Percentiles rank a stretch among this genome's conserved stretches.
Conservation (phyloP, 2,113 vertebrate species). For the Clarias magur region DNA sequence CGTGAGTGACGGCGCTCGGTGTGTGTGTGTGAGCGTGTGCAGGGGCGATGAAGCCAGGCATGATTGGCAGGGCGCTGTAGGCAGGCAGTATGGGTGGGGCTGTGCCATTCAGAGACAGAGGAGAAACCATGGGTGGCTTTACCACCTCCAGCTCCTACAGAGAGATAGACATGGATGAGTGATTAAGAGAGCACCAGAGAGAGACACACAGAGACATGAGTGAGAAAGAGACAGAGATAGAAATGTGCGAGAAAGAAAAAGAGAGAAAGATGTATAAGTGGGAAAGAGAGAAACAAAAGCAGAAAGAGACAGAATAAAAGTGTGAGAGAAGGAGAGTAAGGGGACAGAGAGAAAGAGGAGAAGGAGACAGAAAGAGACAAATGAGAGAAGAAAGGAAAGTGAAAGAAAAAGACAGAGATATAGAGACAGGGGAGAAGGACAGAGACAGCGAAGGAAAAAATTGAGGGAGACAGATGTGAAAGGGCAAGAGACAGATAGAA, state of each 20-base stretch:
- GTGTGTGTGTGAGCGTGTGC: constrained; percentile 64
- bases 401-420: neutral
- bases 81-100: constrained; percentile 69
- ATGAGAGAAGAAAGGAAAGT: neutral
- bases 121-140: constrained; percentile 63
- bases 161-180: constrained; percentile 17
- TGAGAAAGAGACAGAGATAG: neutral
- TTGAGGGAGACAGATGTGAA: neutral
- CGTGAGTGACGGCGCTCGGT: constrained; percentile 53
- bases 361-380: neutral
- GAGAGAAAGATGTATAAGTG: neutral
- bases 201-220: neutral
- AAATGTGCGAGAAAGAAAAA: neutral
- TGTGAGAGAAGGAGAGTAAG: neutral
- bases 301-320: neutral
- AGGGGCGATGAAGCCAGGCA: constrained; percentile 73
- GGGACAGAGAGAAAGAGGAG: neutral
- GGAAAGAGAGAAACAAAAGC: neutral
- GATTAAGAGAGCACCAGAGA: neutral
- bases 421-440: too few species aligned
- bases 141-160: constrained; percentile 51
- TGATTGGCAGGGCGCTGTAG: constrained; percentile 74
- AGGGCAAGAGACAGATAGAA: too few species aligned
- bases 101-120: constrained; percentile 69
- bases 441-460: neutral